These are phyloP conservation scores for Strongylocentrotus purpuratus DNA, from an alignment of 35 echinoderm and acorn worm genomes.

Conservation along the genomic window DNA sequence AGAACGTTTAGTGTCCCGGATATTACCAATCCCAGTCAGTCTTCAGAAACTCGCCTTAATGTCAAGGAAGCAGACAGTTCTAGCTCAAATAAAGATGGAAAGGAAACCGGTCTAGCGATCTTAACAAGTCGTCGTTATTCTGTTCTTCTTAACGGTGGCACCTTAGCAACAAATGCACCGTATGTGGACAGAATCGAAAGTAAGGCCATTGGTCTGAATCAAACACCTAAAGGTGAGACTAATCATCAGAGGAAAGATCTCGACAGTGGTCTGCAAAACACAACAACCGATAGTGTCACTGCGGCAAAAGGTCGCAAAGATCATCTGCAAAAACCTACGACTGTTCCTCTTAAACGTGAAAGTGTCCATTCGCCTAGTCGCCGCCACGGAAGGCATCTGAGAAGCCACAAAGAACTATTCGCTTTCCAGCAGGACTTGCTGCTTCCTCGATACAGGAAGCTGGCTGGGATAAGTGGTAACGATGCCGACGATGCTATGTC, in stretches of 20 bases:
- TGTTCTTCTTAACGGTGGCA: neutral
- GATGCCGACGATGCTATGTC: neutral
- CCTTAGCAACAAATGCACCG: neutral
- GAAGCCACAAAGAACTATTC: slow-evolving; percentile 20
- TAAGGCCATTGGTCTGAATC: neutral
- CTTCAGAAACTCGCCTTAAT: neutral
- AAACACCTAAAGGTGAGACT: neutral
- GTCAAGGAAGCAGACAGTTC: neutral
- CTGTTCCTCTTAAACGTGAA: neutral
- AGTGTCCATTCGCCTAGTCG: neutral
- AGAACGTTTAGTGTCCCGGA: neutral
- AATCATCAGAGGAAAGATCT: neutral
- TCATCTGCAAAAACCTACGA: neutral
- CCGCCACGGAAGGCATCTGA: neutral
- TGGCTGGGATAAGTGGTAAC: neutral
- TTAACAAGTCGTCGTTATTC: neutral
- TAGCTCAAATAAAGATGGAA: neutral
- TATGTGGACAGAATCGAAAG: neutral
- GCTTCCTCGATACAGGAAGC: slow-evolving; percentile 18
- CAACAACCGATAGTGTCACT: neutral
- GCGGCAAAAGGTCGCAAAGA: neutral
- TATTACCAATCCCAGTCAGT: neutral
- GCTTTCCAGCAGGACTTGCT: slow-evolving; percentile 32
- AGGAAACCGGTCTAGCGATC: neutral
- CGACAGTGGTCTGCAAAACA: neutral